These are phyloP conservation scores for Drosophila guanche DNA, from an alignment of 1,140 invertebrate species.

Conservation along the genomic window DNA sequence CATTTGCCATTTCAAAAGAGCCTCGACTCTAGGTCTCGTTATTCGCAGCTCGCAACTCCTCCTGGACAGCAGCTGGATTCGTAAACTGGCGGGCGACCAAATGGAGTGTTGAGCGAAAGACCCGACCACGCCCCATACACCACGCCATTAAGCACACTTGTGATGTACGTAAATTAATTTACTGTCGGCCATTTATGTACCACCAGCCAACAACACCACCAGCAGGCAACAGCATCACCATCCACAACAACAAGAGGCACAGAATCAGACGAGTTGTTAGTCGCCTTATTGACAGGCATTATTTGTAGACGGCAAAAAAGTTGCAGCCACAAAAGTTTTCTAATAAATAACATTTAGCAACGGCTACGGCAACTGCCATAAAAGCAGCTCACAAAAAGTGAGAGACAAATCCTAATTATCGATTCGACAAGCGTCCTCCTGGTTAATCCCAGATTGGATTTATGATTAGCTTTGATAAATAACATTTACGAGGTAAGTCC, in stretches of 20 bases:
- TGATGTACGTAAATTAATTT: constrained; percentile 79
- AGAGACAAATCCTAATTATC: constrained; percentile 61
- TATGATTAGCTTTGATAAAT: constrained; percentile 44
- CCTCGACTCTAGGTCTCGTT: constrained; percentile 18
- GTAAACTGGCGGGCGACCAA: constrained; percentile 13
- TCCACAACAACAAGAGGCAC: constrained; percentile 15
- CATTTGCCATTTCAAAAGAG: constrained; percentile 62
- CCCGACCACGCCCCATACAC: constrained; percentile 39
- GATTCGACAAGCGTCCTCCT: constrained; percentile 34
- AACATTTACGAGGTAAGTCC: constrained; percentile 2
- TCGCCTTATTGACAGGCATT: constrained; percentile 66
- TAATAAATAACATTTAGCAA: constrained; percentile 76
- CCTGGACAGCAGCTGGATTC: constrained; percentile 41
- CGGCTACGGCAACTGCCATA: constrained; percentile 18
- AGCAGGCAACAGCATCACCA: constrained; percentile 6
- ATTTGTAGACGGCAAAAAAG: constrained; percentile 53
- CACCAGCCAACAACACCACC: constrained; percentile 14
- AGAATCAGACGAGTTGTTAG: constrained; percentile 48
- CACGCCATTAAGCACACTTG: constrained; percentile 73
- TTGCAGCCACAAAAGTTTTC: constrained; percentile 71
- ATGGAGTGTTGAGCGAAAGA: constrained; percentile 20
- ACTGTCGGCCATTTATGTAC: constrained; percentile 71
- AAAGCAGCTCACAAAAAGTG: constrained; percentile 26
- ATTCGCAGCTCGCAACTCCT: constrained; percentile 9
- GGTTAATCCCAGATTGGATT: constrained; percentile 18